Percentiles rank a stretch among this genome's conserved stretches.
phyloP scores from a whole-genome alignment of 2,797 vertebrate species.

The Micropoecilia bifurca region DNA sequence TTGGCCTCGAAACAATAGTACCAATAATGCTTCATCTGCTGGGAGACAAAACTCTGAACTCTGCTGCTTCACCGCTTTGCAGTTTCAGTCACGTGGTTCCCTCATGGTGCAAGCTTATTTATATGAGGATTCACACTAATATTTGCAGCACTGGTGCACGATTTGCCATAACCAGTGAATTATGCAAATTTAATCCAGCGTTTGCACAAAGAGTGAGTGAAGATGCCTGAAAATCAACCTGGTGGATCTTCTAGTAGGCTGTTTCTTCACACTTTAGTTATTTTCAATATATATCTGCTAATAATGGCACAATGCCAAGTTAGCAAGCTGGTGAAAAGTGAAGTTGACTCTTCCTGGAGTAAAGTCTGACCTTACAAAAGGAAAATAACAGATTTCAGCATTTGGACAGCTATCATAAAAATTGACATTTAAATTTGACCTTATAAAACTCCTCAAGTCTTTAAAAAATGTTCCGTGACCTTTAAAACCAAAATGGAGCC shows the following conservation, averaged over 20 bases:
- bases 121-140: not conserved
- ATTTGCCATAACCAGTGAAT: conserved; percentile 1
- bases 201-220: conserved; percentile 21
- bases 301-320: conserved; percentile 20
- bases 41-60: not conserved
- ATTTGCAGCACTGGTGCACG: not conserved
- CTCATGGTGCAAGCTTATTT: not conserved
- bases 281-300: conserved; percentile 23
- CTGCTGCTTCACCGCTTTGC: not conserved
- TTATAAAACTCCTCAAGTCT: not conserved
- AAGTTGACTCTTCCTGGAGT: not conserved
- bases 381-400: not conserved
- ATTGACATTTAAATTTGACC: not conserved
- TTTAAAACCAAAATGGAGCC: not conserved
- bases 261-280: not conserved
- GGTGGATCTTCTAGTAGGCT: not conserved
- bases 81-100: not conserved
- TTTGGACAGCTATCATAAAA: not conserved
- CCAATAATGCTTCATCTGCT: not conserved
- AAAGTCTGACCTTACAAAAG: not conserved
- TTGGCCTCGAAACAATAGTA: not conserved
- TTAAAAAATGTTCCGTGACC: not conserved
- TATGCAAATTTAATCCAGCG: conserved; percentile 13
- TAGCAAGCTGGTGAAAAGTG: conserved; percentile 1
- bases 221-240: not conserved